Percentiles rank a stretch among this genome's conserved stretches.
Evolutionary conservation across 2,888 invertebrate species (phyloP).

Genomic region (Dinocampus coccinellae): DNA sequence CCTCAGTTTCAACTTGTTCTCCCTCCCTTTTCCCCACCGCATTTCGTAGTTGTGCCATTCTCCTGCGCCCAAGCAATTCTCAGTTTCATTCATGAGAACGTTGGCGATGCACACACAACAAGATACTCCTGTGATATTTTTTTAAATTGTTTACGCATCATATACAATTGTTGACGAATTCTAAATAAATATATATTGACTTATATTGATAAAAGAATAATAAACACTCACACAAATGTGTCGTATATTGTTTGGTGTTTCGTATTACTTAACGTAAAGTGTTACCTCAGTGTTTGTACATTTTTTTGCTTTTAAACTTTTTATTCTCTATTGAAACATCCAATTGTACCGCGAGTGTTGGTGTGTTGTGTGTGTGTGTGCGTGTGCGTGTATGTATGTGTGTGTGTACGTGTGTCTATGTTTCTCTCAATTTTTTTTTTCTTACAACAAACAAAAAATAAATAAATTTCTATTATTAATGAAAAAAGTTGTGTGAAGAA

Average conservation of each 20-base stretch:
- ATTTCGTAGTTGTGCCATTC: slow-evolving; percentile 13
- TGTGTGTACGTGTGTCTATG: too few species aligned
- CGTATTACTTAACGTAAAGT: not conserved
- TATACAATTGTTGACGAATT: not conserved
- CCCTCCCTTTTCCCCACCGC: not conserved
- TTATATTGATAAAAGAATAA: too few species aligned
- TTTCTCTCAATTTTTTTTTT: too few species aligned
- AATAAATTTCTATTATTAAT: too few species aligned
- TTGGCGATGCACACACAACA: slow-evolving; percentile 30
- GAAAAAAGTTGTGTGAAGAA: too few species aligned
- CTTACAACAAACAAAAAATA: too few species aligned
- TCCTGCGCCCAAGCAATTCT: slow-evolving; percentile 6
- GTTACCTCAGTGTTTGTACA: not conserved
- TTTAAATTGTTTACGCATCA: not conserved
- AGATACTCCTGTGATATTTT: not conserved
- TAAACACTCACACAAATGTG: too few species aligned
- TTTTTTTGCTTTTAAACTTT: too few species aligned
- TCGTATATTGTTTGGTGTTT: not conserved
- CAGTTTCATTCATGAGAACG: slow-evolving; percentile 66
- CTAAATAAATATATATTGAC: too few species aligned
- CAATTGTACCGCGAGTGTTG: not conserved
- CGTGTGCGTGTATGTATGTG: not conserved
- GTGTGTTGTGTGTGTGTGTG: not conserved
- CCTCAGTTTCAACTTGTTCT: not conserved
- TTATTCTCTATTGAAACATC: too few species aligned